A percentile compares a stretch with the other conserved stretches of the same genome.
Evolutionary conservation across 2,113 vertebrate species (phyloP).

Genomic region (Vulpes lagopus): DNA sequence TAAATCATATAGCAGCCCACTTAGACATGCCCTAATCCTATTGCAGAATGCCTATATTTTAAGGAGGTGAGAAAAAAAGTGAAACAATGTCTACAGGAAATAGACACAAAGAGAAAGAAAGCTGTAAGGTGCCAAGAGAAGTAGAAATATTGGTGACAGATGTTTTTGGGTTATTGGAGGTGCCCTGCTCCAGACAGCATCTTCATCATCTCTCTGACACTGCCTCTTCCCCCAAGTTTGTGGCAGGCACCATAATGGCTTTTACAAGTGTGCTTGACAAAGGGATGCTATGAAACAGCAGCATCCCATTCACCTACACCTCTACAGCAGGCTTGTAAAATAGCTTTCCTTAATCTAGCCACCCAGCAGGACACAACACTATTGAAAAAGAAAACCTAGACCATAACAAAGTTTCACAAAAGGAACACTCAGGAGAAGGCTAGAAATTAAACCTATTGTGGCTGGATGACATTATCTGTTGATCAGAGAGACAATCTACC

Average conservation of each 20-base stretch:
- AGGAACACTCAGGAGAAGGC: not conserved
- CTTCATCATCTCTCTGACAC: constrained; percentile 35
- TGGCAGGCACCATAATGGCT: not conserved
- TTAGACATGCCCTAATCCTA: not conserved
- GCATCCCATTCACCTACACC: not conserved
- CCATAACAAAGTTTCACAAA: not conserved
- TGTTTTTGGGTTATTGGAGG: not conserved
- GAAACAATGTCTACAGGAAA: not conserved
- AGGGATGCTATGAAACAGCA: not conserved
- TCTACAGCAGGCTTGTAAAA: not conserved
- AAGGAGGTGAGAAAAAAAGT: not conserved
- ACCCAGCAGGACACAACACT: not conserved
- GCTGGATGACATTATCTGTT: not conserved
- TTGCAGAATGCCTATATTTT: not conserved
- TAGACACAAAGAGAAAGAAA: not conserved
- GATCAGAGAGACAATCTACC: not conserved
- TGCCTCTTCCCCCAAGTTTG: not conserved
- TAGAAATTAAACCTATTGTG: not conserved
- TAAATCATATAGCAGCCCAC: not conserved
- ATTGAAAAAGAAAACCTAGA: not conserved
- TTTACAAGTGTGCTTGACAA: constrained; percentile 15
- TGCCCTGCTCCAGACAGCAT: not conserved
- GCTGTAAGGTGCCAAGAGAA: not conserved
- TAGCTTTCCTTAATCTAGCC: not conserved
- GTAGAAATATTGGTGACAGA: constrained; percentile 11